Percentiles rank a stretch among this genome's conserved stretches.
Evolutionary conservation across 2,888 invertebrate species (phyloP).

Genomic region (Euphydryas editha): DNA sequence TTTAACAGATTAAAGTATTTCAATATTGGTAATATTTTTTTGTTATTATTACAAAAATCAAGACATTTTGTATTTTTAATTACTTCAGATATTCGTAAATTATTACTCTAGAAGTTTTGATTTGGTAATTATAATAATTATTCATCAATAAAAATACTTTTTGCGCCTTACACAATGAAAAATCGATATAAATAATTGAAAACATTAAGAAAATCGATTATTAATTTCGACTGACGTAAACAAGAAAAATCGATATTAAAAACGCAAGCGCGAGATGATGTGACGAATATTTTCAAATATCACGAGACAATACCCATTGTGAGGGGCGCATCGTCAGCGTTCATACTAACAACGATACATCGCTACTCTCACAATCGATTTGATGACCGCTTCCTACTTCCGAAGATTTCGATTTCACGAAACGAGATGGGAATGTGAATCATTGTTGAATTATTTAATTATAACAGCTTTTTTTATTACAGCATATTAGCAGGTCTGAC

Average conservation of each 20-base stretch:
- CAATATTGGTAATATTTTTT: too few relatives aligned
- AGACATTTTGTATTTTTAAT: too few relatives aligned
- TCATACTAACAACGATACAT: conserved; percentile 45
- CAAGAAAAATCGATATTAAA: conserved; percentile 22
- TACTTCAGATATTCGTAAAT: too few relatives aligned
- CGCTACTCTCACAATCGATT: conserved; percentile 54
- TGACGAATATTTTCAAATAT: conserved; percentile 71
- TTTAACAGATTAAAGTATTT: too few relatives aligned
- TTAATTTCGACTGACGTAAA: not conserved
- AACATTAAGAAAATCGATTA: not conserved
- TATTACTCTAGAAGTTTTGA: too few relatives aligned
- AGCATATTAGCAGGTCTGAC: not conserved
- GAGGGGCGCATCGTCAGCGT: conserved; percentile 68
- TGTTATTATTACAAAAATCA: too few relatives aligned
- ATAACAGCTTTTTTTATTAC: not conserved
- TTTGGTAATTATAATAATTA: too few relatives aligned
- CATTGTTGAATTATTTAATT: conserved; percentile 19
- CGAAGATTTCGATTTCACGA: conserved; percentile 36
- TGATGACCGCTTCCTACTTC: conserved; percentile 48
- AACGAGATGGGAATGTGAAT: conserved; percentile 34
- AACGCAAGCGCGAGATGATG: conserved; percentile 45
- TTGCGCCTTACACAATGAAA: too few relatives aligned
- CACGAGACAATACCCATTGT: conserved; percentile 73
- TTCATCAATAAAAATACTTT: too few relatives aligned
- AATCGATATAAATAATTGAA: not conserved